phyloP scores from a whole-genome alignment of 2,113 vertebrate species.

The Nyctereutes procyonoides region DNA sequence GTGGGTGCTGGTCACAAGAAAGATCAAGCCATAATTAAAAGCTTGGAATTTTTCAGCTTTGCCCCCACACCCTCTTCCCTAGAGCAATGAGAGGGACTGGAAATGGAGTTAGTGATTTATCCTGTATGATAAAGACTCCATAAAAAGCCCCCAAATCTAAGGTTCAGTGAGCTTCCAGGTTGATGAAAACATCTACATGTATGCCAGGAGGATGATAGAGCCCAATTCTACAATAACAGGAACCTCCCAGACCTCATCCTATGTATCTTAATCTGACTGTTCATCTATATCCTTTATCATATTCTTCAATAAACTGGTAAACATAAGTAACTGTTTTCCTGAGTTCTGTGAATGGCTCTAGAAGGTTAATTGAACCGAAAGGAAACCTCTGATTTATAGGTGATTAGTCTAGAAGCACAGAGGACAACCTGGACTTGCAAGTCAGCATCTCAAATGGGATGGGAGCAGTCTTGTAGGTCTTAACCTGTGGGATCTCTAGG shows the following conservation, averaged over 20 bases:
- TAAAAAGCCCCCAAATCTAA: not conserved
- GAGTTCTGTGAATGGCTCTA: not conserved
- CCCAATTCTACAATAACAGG: not conserved
- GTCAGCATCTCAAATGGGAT: not conserved
- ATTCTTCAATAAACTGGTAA: not conserved
- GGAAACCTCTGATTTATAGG: not conserved
- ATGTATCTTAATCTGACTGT: not conserved
- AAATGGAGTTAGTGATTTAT: not conserved
- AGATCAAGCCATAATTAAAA: not conserved
- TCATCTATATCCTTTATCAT: not conserved
- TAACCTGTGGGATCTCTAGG: not conserved
- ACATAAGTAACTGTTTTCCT: not conserved
- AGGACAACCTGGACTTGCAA: not conserved
- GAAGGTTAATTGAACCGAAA: not conserved
- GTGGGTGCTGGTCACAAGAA: not conserved
- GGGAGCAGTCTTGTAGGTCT: not conserved
- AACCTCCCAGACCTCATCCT: not conserved
- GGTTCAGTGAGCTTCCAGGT: not conserved
- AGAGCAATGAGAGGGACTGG: not conserved
- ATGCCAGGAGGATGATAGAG: not conserved
- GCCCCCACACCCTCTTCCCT: not conserved
- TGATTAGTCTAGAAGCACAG: not conserved
- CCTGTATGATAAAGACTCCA: not conserved
- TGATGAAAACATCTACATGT: not conserved
- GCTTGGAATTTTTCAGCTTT: conserved; percentile 21